Evolutionary conservation across 2,888 invertebrate genomes (phyloP).

Genomic region (Hedya salicella): DNA sequence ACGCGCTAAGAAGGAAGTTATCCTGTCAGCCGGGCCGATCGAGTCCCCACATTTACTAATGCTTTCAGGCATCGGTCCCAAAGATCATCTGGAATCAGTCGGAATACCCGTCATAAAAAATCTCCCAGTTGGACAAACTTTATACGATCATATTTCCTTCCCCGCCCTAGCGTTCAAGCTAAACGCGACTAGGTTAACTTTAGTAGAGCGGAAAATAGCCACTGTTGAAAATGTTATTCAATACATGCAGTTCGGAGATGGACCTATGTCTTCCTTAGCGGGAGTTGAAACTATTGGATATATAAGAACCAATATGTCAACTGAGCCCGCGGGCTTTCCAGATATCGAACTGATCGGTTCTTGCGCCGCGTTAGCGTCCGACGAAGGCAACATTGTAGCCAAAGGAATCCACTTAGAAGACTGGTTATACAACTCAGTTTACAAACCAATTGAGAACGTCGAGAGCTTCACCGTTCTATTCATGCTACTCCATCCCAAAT

Average conservation of each 20-base stretch:
- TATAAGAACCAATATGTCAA: conserved; percentile 84
- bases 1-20: conserved; percentile 81
- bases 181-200: conserved; percentile 71
- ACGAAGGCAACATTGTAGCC: conserved; percentile 77
- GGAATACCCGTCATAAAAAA: conserved; percentile 86
- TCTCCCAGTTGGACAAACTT: conserved; percentile 87
- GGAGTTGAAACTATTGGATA: conserved; percentile 86
- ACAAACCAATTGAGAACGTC: conserved; percentile 68
- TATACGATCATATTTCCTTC: conserved; percentile 88
- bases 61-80: conserved; percentile 88
- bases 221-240: conserved; percentile 66
- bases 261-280: conserved; percentile 82
- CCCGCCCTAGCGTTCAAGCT: conserved; percentile 83
- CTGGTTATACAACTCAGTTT: conserved; percentile 73
- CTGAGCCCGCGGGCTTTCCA: conserved; percentile 83
- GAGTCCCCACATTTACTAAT: conserved; percentile 91
- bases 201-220: conserved; percentile 62
- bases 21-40: conserved; percentile 89
- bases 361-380: conserved; percentile 84
- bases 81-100: conserved; percentile 82
- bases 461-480: conserved; percentile 81
- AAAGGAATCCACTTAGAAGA: conserved; percentile 71
- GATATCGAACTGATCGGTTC: conserved; percentile 87
- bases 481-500: conserved; percentile 86
- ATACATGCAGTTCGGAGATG: conserved; percentile 74